phyloP scores from a whole-genome alignment of 1,140 invertebrate genomes.

The Caenorhabditis latens region DNA sequence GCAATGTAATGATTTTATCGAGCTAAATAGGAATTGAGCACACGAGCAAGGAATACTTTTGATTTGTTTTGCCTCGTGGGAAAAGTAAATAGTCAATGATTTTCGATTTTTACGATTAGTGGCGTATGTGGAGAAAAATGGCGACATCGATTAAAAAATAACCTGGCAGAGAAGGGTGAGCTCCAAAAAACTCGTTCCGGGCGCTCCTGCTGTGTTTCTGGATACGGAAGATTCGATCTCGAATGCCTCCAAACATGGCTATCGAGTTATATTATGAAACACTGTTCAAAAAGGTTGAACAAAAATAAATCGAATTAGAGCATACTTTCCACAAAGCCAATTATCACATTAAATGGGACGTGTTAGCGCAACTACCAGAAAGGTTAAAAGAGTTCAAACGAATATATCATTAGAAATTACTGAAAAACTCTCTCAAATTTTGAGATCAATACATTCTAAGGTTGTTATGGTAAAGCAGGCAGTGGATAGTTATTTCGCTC shows the following conservation, averaged over 20 bases:
- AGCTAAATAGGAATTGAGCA: neutral
- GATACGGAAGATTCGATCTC: conserved; percentile 38
- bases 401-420: too few relatives aligned
- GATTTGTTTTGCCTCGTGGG: conserved; percentile 39
- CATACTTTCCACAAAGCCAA: too few relatives aligned
- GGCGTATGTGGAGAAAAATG: neutral
- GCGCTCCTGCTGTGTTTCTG: conserved; percentile 17
- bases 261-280: neutral
- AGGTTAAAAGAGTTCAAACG: too few relatives aligned
- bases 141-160: neutral
- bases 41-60: neutral
- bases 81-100: conserved; percentile 5
- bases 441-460: too few relatives aligned
- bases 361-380: neutral
- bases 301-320: neutral
- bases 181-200: conserved; percentile 41
- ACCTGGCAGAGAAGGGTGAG: conserved; percentile 13
- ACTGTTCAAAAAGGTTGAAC: too few relatives aligned
- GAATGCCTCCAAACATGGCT: conserved; percentile 41
- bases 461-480: too few relatives aligned
- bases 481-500: too few relatives aligned
- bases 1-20: too few relatives aligned
- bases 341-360: neutral
- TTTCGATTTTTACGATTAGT: neutral
- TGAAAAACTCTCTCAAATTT: too few relatives aligned